Percentiles rank a stretch among this genome's conserved stretches.
Conservation (phyloP, 1,140 invertebrate genomes). For the Drosophila novamexicana region DNA sequence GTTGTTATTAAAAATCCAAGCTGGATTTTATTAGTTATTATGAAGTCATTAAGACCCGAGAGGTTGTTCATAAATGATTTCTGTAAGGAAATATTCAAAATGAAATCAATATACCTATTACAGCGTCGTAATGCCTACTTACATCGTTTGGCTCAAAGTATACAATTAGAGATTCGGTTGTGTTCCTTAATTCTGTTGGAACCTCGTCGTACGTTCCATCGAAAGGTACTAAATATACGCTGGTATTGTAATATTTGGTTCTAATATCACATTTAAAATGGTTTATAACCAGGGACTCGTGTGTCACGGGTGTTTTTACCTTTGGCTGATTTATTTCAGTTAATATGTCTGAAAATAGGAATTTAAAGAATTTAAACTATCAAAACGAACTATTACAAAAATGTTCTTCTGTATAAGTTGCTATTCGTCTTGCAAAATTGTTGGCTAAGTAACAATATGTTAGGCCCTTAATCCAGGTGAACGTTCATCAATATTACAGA, state of each 20-base stretch:
- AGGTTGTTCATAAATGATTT: constrained; percentile 49
- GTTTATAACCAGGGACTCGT: constrained; percentile 21
- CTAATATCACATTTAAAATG: constrained; percentile 53
- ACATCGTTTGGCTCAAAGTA: constrained; percentile 57
- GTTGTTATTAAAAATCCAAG: constrained; percentile 57
- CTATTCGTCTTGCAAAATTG: too few relatives aligned
- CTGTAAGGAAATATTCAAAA: constrained; percentile 23
- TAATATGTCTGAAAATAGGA: constrained; percentile 41
- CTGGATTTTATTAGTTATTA: constrained; percentile 47
- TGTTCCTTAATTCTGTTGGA: constrained; percentile 43
- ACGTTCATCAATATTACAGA: too few relatives aligned
- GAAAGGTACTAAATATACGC: constrained; percentile 54
- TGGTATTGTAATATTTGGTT: constrained; percentile 58
- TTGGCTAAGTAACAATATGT: too few relatives aligned
- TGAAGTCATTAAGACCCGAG: constrained; percentile 39
- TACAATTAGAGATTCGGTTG: constrained; percentile 54
- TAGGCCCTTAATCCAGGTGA: too few relatives aligned
- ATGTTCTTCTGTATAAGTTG: too few relatives aligned
- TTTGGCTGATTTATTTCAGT: constrained; percentile 52
- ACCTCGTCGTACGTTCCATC: constrained; percentile 51
- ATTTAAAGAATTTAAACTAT: too few relatives aligned
- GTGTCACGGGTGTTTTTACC: constrained; percentile 7
- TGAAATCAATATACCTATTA: not conserved
- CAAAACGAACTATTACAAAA: too few relatives aligned
- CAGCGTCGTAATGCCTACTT: not conserved